A percentile compares a stretch with the other conserved stretches of the same genome.
Conservation (phyloP, 2,113 vertebrate genomes). For the Upupa epops region DNA sequence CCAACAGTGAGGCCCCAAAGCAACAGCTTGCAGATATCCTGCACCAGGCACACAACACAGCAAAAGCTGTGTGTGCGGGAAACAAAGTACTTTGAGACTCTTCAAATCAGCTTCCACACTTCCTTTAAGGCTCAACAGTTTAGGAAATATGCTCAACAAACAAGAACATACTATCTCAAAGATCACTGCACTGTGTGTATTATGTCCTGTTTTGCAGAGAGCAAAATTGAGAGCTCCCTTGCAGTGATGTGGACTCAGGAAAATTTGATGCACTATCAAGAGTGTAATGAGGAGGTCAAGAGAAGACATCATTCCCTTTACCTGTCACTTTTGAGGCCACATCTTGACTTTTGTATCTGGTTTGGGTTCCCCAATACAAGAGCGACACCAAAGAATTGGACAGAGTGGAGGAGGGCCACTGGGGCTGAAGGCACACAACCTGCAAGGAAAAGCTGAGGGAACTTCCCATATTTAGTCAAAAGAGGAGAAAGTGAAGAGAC, state of each 20-base stretch:
- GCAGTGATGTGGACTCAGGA: not conserved
- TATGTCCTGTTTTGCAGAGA: not conserved
- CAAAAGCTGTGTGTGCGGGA: fast-evolving
- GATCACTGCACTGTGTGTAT: not conserved
- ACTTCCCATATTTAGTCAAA: not conserved
- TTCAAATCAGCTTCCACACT: not conserved
- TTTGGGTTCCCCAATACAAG: not conserved
- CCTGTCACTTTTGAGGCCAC: not conserved
- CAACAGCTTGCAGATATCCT: not conserved
- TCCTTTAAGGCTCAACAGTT: not conserved
- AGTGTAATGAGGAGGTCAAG: not conserved
- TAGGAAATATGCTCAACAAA: not conserved
- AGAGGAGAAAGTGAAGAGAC: not conserved
- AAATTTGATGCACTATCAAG: not conserved
- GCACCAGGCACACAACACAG: not conserved
- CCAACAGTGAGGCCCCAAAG: not conserved
- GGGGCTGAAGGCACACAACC: not conserved
- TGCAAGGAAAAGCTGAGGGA: not conserved
- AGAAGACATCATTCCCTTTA: not conserved
- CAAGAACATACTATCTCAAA: not conserved
- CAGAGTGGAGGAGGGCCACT: not conserved
- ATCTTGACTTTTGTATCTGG: not conserved
- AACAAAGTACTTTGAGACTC: not conserved
- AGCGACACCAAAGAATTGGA: not conserved
- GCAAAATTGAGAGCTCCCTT: not conserved